Evolutionary conservation across 1,140 invertebrate species (phyloP), one percentile per base, ranked within the genome.

Genomic region (Acromyrmex echinatior): DNA sequence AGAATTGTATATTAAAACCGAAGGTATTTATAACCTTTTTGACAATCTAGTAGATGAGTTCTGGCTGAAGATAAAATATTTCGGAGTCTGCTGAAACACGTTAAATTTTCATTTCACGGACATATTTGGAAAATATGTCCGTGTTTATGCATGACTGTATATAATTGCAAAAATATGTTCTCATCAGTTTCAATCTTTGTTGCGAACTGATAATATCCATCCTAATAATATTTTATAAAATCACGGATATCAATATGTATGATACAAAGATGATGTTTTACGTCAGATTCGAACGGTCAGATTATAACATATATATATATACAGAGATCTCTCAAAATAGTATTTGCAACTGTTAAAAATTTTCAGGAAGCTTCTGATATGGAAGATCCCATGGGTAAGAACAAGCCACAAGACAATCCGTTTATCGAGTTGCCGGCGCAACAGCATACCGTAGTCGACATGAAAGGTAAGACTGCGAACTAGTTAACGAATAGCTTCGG

Each of bases 361-460:
- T 88, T 94, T 87, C 95, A 97, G 97, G 97, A 97, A 90, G 96
- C 97, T 39, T n/a, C 65, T 28, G 62, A 63, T 63, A 2, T 68
- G 97, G 98, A 98, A 76, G 98, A 98, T 93, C 96, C 97, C 93
- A 96, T 97, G 90, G 97, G 97, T 73, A 99, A 98, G 96, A 96
- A 97, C 85, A 99, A 99, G 96, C 97, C 98, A 93, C 96, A 97
- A 91, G 98, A 98, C 96, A 99, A 99, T 97, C 98, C 98, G 91
- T 99, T 99, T 95, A 98, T 98, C 92, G 98, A 98, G 95, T 97
- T 97, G 89, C 97, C 97, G 39, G 39, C 39, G 77, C 98, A 98
- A 94, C 97, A 97, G 93, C 98, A 98, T 94, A 97, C 98, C 62
- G 97, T 98, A 87, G 98, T 99, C 51, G 98, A 99, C 94, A 98